phyloP scores from a whole-genome alignment of 30 jellyfish, hydroid and myxozoan species.

The Sanderia malayensis region DNA sequence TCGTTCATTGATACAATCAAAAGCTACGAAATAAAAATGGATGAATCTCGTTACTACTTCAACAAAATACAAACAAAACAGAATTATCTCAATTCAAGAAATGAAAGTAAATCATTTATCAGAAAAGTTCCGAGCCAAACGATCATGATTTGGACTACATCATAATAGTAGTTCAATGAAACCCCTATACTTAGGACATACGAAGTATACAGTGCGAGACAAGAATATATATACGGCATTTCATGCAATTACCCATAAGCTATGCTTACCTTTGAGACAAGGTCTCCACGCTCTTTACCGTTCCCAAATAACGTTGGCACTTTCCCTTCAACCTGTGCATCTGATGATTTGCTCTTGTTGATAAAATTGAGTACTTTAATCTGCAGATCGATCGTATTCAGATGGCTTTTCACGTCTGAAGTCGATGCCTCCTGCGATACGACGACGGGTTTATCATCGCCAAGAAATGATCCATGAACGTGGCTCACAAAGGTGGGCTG shows the following conservation, averaged over 20 bases:
- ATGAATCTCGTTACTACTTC: neutral
- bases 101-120: too few species aligned
- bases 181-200: too few species aligned
- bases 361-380: conserved; percentile 69
- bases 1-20: conserved; percentile 43
- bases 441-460: conserved; percentile 44
- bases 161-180: too few species aligned
- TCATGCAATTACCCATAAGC: too few species aligned
- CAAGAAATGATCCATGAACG: conserved; percentile 79
- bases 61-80: too few species aligned
- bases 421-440: conserved; percentile 65
- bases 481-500: conserved; percentile 86
- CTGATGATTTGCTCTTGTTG: conserved; percentile 18
- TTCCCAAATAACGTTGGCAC: conserved; percentile 92
- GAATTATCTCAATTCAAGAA: too few species aligned
- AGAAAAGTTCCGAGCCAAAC: too few species aligned
- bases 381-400: conserved; percentile 82
- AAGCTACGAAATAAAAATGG: conserved; percentile 33
- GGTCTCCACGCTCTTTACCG: conserved; percentile 93
- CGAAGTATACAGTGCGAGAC: too few species aligned
- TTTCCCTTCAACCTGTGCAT: conserved; percentile 19
- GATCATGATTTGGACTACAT: too few species aligned
- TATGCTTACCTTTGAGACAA: conserved; percentile 60
- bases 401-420: conserved; percentile 70
- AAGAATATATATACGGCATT: too few species aligned